These are phyloP conservation scores for Falco naumanni DNA, from an alignment of 2,797 vertebrate species.

Conservation along the genomic window DNA sequence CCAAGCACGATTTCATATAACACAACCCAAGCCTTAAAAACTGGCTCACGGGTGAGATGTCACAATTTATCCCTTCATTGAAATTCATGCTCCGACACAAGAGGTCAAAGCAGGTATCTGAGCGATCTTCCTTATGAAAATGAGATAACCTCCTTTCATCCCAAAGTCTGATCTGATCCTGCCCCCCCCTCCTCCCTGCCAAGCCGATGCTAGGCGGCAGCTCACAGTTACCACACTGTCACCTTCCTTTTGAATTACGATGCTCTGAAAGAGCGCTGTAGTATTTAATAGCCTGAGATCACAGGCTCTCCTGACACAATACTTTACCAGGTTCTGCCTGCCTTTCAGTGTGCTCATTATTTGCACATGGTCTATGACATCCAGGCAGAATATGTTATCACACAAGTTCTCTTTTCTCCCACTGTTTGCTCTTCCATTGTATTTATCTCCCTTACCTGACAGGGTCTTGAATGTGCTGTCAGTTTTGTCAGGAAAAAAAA, in stretches of 20 bases:
- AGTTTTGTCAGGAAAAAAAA: neutral
- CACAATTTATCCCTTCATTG: conserved; percentile 51
- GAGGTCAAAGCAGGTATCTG: conserved; percentile 54
- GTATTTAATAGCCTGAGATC: conserved; percentile 75
- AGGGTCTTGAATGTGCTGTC: neutral
- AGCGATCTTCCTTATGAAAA: conserved; percentile 58
- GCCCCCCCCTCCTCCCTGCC: neutral
- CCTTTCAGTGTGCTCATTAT: conserved; percentile 65
- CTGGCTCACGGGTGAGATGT: conserved; percentile 22
- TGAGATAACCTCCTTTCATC: conserved; percentile 66
- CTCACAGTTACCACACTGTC: conserved; percentile 44
- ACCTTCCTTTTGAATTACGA: conserved; percentile 67
- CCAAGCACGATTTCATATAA: conserved; percentile 69
- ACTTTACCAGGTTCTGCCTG: conserved; percentile 68
- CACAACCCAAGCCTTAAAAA: conserved; percentile 27
- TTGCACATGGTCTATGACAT: conserved; percentile 67
- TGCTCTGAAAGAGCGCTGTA: conserved; percentile 37
- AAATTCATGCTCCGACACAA: conserved; percentile 58
- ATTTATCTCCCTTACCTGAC: conserved; percentile 24
- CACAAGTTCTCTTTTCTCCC: conserved; percentile 20
- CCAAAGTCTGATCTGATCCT: conserved; percentile 29
- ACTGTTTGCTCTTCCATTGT: conserved; percentile 21
- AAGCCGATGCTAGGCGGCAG: conserved; percentile 21
- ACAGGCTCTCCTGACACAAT: conserved; percentile 50
- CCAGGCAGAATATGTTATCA: conserved; percentile 43